Evolutionary conservation across 2,888 invertebrate genomes (phyloP), one percentile per base, ranked within the genome.

Genomic region (Oeneis ivallda): DNA sequence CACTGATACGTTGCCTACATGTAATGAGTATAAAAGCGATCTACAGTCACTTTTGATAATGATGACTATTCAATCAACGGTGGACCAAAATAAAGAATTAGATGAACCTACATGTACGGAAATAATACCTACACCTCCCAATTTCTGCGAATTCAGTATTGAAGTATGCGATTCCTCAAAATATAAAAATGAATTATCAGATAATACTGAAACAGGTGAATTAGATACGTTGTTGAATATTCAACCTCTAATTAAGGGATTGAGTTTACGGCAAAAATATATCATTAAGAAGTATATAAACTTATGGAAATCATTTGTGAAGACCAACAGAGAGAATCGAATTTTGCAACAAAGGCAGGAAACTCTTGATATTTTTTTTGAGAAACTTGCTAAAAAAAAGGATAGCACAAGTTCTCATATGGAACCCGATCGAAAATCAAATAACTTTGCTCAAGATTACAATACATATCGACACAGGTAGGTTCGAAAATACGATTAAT

Each of bases 401-500:
- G 73, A 74, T 56, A 76, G 78, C 56, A 66, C 75, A 3, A 75
- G 76, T 61, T 74, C 78, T 52, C 63, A 72, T 50, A 50, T 73
- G 2, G 83, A 81, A 67, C 59, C 76, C 19, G 70, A 75, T 56
- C 79, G 80, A 60, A 87, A 84, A 74, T 78, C 85, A 0, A 86
- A 85, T 71, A 63, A 75, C 37, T 67, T 80, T 32, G 81, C 79
- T 32, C 80, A 75, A 49, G 92, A 92, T 76, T 89, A 84, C 65
- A 85, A 79, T 32, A 86, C 85, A 15, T 92, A 91, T 72, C 88
- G 90, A 72, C 89, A 90, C 65, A 85, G 89, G 91, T 89, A 79
- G 61, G 5, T 26, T 11, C 7, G n/a, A n/a, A 8, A 4, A 50
- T 6, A 11, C 9, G 11, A 9, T 19, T 17, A 26, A 26, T 26